These are phyloP conservation scores for Cyprinodon brontotheroides DNA, from an alignment of 2,113 vertebrate species.

Conservation along the genomic window DNA sequence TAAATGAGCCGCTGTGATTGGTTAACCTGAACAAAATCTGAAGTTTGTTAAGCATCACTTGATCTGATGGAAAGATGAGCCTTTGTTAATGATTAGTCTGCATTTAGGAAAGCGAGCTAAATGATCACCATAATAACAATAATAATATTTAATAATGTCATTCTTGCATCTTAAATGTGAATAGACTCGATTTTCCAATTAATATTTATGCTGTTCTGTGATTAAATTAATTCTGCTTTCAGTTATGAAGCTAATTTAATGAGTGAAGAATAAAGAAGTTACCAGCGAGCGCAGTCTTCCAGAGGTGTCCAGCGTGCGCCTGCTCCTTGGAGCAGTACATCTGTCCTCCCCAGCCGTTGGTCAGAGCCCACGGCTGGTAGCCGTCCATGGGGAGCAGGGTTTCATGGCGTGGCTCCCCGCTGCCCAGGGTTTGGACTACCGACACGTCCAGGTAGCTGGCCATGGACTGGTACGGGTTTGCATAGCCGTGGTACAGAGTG, in stretches of 20 bases:
- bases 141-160: too few species aligned
- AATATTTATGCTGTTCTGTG: not conserved
- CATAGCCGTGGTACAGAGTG: slow-evolving; percentile 92
- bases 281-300: slow-evolving; percentile 93
- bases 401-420: slow-evolving; percentile 87
- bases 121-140: too few species aligned
- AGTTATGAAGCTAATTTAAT: not conserved
- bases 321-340: slow-evolving; percentile 94
- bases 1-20: too few species aligned
- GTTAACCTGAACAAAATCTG: too few species aligned
- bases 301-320: slow-evolving; percentile 86
- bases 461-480: slow-evolving; percentile 88
- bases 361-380: slow-evolving; percentile 91
- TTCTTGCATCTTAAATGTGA: too few species aligned
- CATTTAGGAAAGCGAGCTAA: too few species aligned
- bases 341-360: slow-evolving; percentile 88
- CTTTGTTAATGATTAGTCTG: too few species aligned
- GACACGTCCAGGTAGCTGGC: slow-evolving; percentile 94
- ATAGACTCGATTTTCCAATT: not conserved
- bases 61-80: too few species aligned
- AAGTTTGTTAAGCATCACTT: too few species aligned
- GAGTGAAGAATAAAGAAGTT: slow-evolving; percentile 52
- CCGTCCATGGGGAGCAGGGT: slow-evolving; percentile 88
- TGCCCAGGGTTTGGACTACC: slow-evolving; percentile 86
- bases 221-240: not conserved